Evolutionary conservation across 2,113 vertebrate genomes (phyloP), one percentile per base, ranked within the genome.

Genomic region (Nannobrachium achirus): DNA sequence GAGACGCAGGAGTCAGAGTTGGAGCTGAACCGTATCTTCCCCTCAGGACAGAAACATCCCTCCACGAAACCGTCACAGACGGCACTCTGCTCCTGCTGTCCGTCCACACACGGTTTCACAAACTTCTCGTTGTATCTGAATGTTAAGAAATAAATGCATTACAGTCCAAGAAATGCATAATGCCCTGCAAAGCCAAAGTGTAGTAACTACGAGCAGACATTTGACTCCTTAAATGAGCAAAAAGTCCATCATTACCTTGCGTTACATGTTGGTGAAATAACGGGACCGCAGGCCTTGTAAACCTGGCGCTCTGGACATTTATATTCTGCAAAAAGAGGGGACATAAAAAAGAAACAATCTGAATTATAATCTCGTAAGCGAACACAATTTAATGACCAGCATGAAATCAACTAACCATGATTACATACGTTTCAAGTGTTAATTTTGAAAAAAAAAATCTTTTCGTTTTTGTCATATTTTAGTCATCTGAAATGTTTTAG

Each of bases 31-130:
- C 89, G 78, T 0, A 7, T 81, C 19, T 0, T 77, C 65, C 82
- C 90, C 2, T 83, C 67, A 0, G 92, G 94, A 38, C 96, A 98
- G 92, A 92, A 96, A 79, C 96, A 98, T 69, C 95, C 96, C 79
- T 98, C 96, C 0, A 65, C 81, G 46, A 69, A 14, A 6, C 0
- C 0, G 76, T 44, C 10, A 69, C 84, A 33, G n/a, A n/a, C n/a
- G n/a, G n/a, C n/a, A n/a, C n/a, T n/a, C n/a, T n/a, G n/a, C n/a
- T n/a, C n/a, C n/a, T n/a, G n/a, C n/a, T n/a, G n/a, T n/a, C n/a
- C n/a, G n/a, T n/a, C 25, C 25, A 4, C 25, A 33, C 25, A 33
- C 25, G 25, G 25, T 33, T 33, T 33, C 25, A 33, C 3, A 33
- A 33, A 63, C 8, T 60, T 69, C 0, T 86, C 16, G 79, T 89